These are phyloP conservation scores for Drosophila ambigua DNA, from an alignment of 1,140 invertebrate genomes.

Conservation along the genomic window DNA sequence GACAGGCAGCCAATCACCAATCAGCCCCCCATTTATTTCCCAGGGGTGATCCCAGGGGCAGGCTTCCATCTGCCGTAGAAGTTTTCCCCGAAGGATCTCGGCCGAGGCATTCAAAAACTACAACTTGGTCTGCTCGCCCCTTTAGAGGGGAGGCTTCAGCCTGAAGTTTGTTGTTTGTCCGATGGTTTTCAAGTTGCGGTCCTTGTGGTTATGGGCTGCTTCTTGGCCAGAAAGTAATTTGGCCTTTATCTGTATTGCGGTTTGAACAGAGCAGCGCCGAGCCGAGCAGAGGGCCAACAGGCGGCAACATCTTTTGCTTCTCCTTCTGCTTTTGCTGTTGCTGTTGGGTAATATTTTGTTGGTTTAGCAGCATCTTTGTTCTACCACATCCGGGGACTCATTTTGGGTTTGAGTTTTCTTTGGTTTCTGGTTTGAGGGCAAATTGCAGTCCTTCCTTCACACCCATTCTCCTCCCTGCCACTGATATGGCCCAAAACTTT, in stretches of 20 bases:
- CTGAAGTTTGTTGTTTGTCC: constrained; percentile 56
- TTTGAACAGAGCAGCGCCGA: constrained; percentile 53
- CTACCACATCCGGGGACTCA: constrained; percentile 72
- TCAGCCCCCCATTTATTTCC: too few species aligned
- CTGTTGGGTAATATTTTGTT: constrained; percentile 55
- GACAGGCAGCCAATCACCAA: constrained; percentile 11
- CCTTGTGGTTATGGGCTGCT: constrained; percentile 57
- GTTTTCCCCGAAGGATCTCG: constrained; percentile 66
- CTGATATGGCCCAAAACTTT: constrained; percentile 45
- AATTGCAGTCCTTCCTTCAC: constrained; percentile 31
- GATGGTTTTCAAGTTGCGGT: constrained; percentile 71
- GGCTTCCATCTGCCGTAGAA: constrained; percentile 13
- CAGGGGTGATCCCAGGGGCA: constrained; percentile 8
- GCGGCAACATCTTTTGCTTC: constrained; percentile 21
- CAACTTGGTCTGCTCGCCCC: constrained; percentile 26
- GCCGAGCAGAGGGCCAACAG: constrained; percentile 23
- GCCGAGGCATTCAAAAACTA: constrained; percentile 50
- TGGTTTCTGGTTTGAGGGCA: constrained; percentile 45
- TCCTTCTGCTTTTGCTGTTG: constrained; percentile 26
- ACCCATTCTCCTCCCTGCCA: neutral
- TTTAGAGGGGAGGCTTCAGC: constrained; percentile 16
- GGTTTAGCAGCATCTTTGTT: constrained; percentile 57
- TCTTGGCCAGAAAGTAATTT: constrained; percentile 81
- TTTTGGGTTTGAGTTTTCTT: constrained; percentile 48
- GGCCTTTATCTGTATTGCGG: constrained; percentile 80